A percentile compares a stretch with the other conserved stretches of the same genome.
Conservation (phyloP, 2,888 invertebrate species). For the Calliphora vomitoria region DNA sequence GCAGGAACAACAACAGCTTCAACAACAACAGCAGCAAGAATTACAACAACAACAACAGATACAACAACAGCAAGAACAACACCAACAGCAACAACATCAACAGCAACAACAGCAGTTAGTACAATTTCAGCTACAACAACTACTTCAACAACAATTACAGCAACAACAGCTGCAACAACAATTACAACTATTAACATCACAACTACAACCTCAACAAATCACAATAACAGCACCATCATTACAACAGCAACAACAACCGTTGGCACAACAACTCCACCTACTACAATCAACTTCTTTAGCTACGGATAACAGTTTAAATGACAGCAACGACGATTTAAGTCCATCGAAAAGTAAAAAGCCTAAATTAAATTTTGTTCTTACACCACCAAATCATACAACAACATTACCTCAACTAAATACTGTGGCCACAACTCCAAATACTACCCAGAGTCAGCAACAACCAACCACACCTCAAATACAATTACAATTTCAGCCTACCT, state of each 20-base stretch:
- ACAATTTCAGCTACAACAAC: conserved; percentile 74
- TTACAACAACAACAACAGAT: conserved; percentile 64
- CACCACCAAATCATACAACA: conserved; percentile 78
- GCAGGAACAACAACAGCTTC: conserved; percentile 72
- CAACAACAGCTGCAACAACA: conserved; percentile 78
- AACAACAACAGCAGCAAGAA: conserved; percentile 72
- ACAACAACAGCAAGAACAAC: conserved; percentile 70
- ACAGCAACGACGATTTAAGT: conserved; percentile 74
- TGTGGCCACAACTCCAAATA: conserved; percentile 13
- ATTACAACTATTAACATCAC: conserved; percentile 76
- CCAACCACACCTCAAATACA: conserved; percentile 76
- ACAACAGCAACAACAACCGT: conserved; percentile 66
- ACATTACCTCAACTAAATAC: conserved; percentile 75
- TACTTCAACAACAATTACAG: conserved; percentile 78
- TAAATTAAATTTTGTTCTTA: conserved; percentile 83
- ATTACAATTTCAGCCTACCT: conserved; percentile 73
- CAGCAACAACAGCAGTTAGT: conserved; percentile 76
- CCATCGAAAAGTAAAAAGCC: conserved; percentile 81
- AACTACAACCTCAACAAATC: conserved; percentile 76
- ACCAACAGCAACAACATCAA: conserved; percentile 70
- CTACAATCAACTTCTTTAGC: conserved; percentile 72
- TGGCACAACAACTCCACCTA: conserved; percentile 70
- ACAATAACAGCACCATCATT: conserved; percentile 69
- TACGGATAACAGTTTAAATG: conserved; percentile 76
- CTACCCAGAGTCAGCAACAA: conserved; percentile 45